Evolutionary conservation across 2,888 invertebrate species (phyloP).

Genomic region (Hydropsyche betteni): DNA sequence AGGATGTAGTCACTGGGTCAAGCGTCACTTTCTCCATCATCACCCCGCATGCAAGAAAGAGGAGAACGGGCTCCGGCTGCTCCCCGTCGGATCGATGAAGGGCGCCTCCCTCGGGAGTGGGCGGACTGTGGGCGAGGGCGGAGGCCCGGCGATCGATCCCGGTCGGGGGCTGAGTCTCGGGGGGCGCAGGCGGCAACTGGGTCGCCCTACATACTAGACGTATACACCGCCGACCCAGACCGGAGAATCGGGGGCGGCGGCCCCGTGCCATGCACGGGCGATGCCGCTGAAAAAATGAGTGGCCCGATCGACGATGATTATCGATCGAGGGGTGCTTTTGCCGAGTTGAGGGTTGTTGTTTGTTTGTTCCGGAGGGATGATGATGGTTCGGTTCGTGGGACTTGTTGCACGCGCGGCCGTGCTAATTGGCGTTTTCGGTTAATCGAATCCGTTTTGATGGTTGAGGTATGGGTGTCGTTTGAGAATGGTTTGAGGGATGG

Average conservation of each 20-base stretch:
- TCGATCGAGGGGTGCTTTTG: too few relatives aligned
- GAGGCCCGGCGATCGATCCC: slow-evolving; percentile 33
- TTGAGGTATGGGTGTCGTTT: too few relatives aligned
- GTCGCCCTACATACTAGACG: slow-evolving; percentile 16
- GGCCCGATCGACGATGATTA: too few relatives aligned
- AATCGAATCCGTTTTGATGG: too few relatives aligned
- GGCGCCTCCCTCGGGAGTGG: slow-evolving; percentile 28
- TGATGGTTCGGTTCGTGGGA: too few relatives aligned
- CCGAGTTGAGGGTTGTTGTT: too few relatives aligned
- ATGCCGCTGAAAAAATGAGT: background rate
- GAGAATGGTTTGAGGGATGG: too few relatives aligned
- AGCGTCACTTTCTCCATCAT: background rate
- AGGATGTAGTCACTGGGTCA: background rate
- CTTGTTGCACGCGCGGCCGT: too few relatives aligned
- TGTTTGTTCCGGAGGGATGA: too few relatives aligned
- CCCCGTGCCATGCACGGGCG: background rate
- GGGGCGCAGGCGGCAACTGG: background rate
- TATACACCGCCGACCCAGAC: slow-evolving; percentile 7
- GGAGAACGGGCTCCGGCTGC: background rate
- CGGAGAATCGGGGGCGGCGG: slow-evolving; percentile 16
- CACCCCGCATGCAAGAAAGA: background rate
- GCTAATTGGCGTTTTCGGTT: too few relatives aligned
- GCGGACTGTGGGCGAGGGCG: slow-evolving; percentile 14
- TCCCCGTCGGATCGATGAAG: slow-evolving; percentile 29
- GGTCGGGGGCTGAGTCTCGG: slow-evolving; percentile 24